phyloP scores from a whole-genome alignment of 2,888 invertebrate species.

The Polyommatus icarus region DNA sequence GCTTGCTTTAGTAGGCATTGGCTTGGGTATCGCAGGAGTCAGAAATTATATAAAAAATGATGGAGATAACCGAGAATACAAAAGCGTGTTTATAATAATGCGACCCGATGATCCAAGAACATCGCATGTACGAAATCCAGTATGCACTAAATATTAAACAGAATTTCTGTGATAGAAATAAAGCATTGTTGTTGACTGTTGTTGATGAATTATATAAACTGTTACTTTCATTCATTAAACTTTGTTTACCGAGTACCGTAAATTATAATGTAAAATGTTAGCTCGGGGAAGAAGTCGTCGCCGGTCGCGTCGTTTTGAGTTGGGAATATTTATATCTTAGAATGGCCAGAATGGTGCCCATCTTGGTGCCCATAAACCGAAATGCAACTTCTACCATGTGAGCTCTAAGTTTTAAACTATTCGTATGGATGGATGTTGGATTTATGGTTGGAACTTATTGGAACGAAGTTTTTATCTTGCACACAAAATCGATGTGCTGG shows the following conservation, averaged over 20 bases:
- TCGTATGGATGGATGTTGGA: too few species aligned
- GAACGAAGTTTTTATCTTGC: too few species aligned
- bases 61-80: constrained; percentile 84
- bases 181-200: background rate
- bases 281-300: too few species aligned
- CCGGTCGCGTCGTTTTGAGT: too few species aligned
- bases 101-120: constrained; percentile 83
- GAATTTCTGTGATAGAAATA: background rate
- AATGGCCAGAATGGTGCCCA: too few species aligned
- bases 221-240: background rate
- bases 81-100: constrained; percentile 79
- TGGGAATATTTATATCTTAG: too few species aligned
- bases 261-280: too few species aligned
- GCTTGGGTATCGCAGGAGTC: constrained; percentile 65
- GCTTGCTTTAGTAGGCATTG: constrained; percentile 80
- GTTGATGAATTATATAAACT: background rate
- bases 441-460: too few species aligned
- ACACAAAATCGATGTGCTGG: background rate
- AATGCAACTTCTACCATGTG: too few species aligned
- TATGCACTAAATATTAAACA: constrained; percentile 49
- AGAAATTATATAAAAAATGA: constrained; percentile 72
- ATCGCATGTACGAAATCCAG: constrained; percentile 58
- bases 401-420: too few species aligned
- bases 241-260: too few species aligned
- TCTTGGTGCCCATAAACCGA: too few species aligned